Base-by-base conservation (phyloP, 2,888 invertebrate genomes). In the Junonia oenone region DNA sequence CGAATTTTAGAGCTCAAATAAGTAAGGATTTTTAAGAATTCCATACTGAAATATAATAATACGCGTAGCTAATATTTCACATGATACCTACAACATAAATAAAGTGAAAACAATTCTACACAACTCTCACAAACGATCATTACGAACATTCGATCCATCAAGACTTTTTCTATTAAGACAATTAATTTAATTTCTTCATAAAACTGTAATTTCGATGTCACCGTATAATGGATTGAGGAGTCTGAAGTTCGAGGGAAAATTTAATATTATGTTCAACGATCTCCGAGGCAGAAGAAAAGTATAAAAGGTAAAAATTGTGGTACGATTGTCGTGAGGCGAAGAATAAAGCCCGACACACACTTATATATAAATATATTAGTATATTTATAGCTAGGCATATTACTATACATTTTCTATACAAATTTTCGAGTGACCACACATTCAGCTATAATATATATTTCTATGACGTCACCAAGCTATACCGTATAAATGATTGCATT, bases 251-350 rank as follows among this genome's bases (percentile, higher is more conserved):
- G 72, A 65, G 76, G 78, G 64, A 75, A 80, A 85, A 83, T 83
- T 80, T 84, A 82, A 87, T 85, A 85, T 83, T 73, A 78, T 80
- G 74, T 78, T 75, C 76, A 69, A 67, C 74, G 73, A 76, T 76
- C 73, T 72, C 71, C 59, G 63, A 76, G 76, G 73, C n/a, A 40
- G 38, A 14, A 55, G 35, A 35, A 6, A 27, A 37, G 37, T 45
- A 45, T 46, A 33, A 29, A 26, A 26, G 66, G 69, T 69, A 68
- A 66, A 71, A 68, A 65, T 59, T 64, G 61, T 59, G 61, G 71
- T 74, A 73, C 73, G 72, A 83, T 86, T 83, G 81, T 81, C 81
- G 79, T 80, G 78, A 83, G 78, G 82, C 76, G 72, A 76, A 71
- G 78, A 78, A 82, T 80, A 74, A n/a, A n/a, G n/a, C n/a, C n/a